Evolutionary conservation across 92 coral and sea anemone species (phyloP), one percentile per base, ranked within the genome.

Genomic region (Porites divaricata): DNA sequence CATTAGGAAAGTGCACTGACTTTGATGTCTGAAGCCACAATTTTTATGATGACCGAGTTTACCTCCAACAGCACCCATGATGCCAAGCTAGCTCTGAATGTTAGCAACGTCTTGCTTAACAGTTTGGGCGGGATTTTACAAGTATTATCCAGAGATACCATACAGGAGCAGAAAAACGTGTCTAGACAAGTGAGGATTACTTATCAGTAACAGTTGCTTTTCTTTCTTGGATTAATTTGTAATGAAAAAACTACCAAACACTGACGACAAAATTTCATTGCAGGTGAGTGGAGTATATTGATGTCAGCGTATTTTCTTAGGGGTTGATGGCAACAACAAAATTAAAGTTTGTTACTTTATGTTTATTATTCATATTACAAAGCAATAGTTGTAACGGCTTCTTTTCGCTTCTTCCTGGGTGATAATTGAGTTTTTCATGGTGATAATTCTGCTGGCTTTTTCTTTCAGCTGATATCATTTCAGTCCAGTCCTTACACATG

Each of bases 401-500:
- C 59, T 54, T 54, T 54, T 10, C 15, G 59, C 1, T 2, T 2
- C 13, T 54, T 54, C 59, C 12, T 15, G 59, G 12, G 14, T 2
- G 59, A 15, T 2, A 54, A 54, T 54, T 0, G 12, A 54, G 2
- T 11, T 3, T 10, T 54, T 54, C 58, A 53, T 54, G 12, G 59
- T 12, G 16, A 11, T 54, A 11, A 11, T 15, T 54, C 59, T 54
- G 6, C 2, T 66, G 54, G 45, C 45, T 35, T 23, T 68, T 67
- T 13, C 28, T 66, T 80, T 62, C 88, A 93, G 96, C 76, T 93
- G 26, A 89, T 90, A 19, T 86, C 87, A 79, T 90, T 90, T 73
- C 66, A 78, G 22, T 90, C 88, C 2, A 90, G 88, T 45, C 96
- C 96, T 9, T 93, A 91, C 76, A 88, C 88, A 2, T 90, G 96